Base-by-base conservation (phyloP, 2,888 invertebrate genomes). In the Chaetogeoica ovagalla region DNA sequence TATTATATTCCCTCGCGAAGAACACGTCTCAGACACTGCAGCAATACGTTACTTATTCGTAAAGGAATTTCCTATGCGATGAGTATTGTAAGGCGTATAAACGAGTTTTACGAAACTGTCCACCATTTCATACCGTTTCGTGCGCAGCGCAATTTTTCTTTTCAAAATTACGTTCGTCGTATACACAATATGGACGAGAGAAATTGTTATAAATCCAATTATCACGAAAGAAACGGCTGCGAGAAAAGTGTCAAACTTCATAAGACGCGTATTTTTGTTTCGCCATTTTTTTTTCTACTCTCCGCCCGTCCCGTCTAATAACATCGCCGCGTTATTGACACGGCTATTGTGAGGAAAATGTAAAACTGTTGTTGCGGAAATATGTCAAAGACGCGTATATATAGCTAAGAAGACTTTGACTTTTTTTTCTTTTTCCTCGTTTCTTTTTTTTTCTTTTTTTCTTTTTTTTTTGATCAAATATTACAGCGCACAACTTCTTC, bases 331-430 rank as follows among this genome's bases (percentile, higher is more conserved):
- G 74, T 39, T 68, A 68, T 68, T 48, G 75, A 57, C 75, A 43
- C 30, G 30, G 23, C 19, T 43, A 55, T 66, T 9, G 30, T 57
- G 43, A 57, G 59, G 39, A 37, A 65, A 68, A 71, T 21, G 2
- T 57, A 57, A 75, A 66, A 66, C 75, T 66, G 57, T 75, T 75
- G 75, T 75, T 48, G 66, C 75, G 66, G 57, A 76, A 66, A 68
- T 59, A 68, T 9, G 75, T 75, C 75, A 66, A 75, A 75, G 66
- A 66, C 57, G 39, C 6, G n/a, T n/a, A n/a, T 68, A 57, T n/a
- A 30, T 4, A n/a, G 55, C 55, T 4, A 55, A 55, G 37, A 57
- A 65, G 65, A 55, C 74, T 39, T 43, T 57, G 75, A 57, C 66
- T 66, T 55, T 74, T 55, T 70, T 43, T 43, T 43, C 9, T 43